Conservation (phyloP, 1,140 invertebrate species). For the Octopus sinensis region DNA sequence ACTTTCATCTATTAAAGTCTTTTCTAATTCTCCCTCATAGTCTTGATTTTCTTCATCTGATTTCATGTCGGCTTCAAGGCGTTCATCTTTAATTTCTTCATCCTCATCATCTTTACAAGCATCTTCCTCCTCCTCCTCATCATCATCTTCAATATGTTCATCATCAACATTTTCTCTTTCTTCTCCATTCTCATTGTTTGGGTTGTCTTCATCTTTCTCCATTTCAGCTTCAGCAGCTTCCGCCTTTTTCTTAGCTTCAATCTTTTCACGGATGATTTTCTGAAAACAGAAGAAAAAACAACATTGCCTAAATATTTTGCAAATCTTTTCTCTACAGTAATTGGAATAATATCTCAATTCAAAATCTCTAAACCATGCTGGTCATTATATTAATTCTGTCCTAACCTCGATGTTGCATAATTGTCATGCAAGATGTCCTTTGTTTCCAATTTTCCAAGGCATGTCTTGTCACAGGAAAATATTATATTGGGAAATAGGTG, state of each 20-base stretch:
- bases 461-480: too few relatives aligned
- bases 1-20: conserved; percentile 4
- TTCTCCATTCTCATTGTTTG: conserved; percentile 5
- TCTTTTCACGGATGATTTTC: conserved; percentile 16
- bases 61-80: not conserved
- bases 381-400: too few relatives aligned
- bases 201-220: conserved; percentile 3
- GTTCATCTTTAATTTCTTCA: not conserved
- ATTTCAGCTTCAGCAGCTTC: not conserved
- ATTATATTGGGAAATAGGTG: too few relatives aligned
- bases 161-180: conserved; percentile 18
- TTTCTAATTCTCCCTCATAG: not conserved
- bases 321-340: too few relatives aligned
- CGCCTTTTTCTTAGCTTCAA: conserved; percentile 21
- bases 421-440: too few relatives aligned
- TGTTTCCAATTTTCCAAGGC: too few relatives aligned
- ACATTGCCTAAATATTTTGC: too few relatives aligned
- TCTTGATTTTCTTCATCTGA: not conserved
- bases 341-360: too few relatives aligned
- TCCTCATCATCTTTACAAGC: conserved; percentile 15
- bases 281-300: not conserved
- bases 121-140: conserved; percentile 13
- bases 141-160: conserved; percentile 12
- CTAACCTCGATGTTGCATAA: too few relatives aligned
- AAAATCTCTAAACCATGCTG: too few relatives aligned